These are phyloP conservation scores for Phocoena sinus DNA, from an alignment of 2,113 vertebrate species.

Conservation along the genomic window DNA sequence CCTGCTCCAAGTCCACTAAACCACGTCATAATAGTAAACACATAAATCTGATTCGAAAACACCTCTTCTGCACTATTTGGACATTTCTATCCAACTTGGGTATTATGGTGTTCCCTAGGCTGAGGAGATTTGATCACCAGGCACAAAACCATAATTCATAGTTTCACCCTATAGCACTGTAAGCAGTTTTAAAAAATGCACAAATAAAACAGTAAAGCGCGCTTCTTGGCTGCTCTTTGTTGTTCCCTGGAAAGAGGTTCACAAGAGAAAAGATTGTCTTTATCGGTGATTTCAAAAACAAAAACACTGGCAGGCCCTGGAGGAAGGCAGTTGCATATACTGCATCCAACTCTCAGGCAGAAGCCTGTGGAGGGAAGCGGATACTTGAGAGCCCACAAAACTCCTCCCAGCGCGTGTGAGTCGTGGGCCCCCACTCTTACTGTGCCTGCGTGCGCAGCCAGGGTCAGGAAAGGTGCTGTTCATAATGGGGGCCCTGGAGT, in stretches of 20 bases:
- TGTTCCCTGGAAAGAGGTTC: slow-evolving; percentile 11
- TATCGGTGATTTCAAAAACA: not conserved
- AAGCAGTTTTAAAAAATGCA: not conserved
- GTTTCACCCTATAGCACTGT: not conserved
- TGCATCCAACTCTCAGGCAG: not conserved
- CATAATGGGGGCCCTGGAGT: not conserved
- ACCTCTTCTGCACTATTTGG: not conserved
- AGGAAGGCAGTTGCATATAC: not conserved
- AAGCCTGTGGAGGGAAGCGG: not conserved
- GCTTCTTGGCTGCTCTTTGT: not conserved
- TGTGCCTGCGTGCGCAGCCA: not conserved
- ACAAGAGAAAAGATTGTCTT: not conserved
- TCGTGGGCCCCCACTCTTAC: not conserved
- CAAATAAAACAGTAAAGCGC: not conserved
- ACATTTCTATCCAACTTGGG: not conserved
- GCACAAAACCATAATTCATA: slow-evolving; percentile 52
- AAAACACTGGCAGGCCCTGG: not conserved
- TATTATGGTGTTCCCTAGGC: not conserved
- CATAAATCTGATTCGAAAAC: slow-evolving; percentile 48
- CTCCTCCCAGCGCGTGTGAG: not conserved
- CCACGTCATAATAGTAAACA: slow-evolving; percentile 38
- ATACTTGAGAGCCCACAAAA: not conserved
- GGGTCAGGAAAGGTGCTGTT: not conserved
- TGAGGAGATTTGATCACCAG: not conserved
- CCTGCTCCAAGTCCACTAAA: slow-evolving; percentile 2